Evolutionary conservation across 1,140 invertebrate genomes (phyloP), one percentile per base, ranked within the genome.

Genomic region (Triops cancriformis): DNA sequence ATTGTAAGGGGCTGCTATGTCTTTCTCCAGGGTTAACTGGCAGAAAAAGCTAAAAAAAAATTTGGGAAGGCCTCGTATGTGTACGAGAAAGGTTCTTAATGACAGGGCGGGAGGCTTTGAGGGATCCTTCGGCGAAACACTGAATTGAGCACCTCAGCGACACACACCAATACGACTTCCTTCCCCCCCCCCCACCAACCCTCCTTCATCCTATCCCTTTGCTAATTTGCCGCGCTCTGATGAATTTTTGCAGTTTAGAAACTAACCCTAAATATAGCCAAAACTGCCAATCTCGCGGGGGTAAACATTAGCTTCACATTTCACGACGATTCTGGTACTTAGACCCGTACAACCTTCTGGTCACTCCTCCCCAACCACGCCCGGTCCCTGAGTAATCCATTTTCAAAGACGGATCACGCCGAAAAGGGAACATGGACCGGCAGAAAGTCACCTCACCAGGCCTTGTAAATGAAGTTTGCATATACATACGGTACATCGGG

Each of bases 191-290:
- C 31, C 7, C 2, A 2, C 31, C 31, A 37, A 2, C 31, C 31
- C 31, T 64, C 51, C 7, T 64, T 64, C 51, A 23, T 23, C 23
- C 51, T n/a, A 23, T 23, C 51, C 23, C 51, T 5, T 64, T 23
- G 51, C 51, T 64, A 64, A 64, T 64, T 64, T 64, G 51, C 51
- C 51, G 51, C 51, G 51, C 51, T 64, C 51, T 23, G 51, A 64
- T 64, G 51, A 64, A 64, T 64, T 64, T 18, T 14, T 23, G 31
- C 31, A 37, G 31, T 37, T 37, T 37, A 37, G 31, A 37, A 37
- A 37, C 31, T 37, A 37, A 37, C 31, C 31, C 31, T 37, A 37
- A 37, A 37, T 37, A 37, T 37, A 37, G 31, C 31, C 31, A 37
- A 37, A 37, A 37, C 31, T 37, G 31, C 31, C 31, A 37, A 37